Percentiles rank a stretch among this genome's conserved stretches.
These are phyloP conservation scores for Argentina silus DNA, from an alignment of 2,797 vertebrate species.

Conservation along the genomic window DNA sequence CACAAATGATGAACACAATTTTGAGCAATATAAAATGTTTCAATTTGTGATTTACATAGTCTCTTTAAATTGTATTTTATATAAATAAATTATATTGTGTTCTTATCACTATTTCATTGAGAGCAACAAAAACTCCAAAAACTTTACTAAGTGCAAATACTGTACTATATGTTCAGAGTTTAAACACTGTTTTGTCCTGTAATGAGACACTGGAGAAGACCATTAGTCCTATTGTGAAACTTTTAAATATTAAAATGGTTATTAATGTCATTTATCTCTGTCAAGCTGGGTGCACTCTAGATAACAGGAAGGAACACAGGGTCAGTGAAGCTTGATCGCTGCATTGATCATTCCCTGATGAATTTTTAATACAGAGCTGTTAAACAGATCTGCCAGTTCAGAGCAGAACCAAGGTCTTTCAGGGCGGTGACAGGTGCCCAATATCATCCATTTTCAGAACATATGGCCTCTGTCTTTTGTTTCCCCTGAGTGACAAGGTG, in stretches of 20 bases:
- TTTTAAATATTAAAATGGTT: slow-evolving; percentile 58
- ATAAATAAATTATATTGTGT: background rate
- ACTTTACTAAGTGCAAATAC: background rate
- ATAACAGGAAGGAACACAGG: slow-evolving; percentile 43
- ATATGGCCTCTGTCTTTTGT: slow-evolving; percentile 38
- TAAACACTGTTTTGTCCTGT: slow-evolving; percentile 7
- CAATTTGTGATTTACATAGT: background rate
- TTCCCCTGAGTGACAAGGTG: slow-evolving; percentile 32
- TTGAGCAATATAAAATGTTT: too few relatives aligned
- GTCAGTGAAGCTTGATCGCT: slow-evolving; percentile 40
- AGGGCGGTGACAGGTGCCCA: slow-evolving; percentile 33
- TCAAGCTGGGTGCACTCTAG: slow-evolving; percentile 25
- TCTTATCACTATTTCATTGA: background rate
- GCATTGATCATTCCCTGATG: slow-evolving; percentile 54
- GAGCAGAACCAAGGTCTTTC: slow-evolving; percentile 47
- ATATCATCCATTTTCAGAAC: slow-evolving; percentile 39
- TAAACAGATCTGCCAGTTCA: slow-evolving; percentile 45
- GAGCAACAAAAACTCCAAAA: background rate
- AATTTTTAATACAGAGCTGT: slow-evolving; percentile 54
- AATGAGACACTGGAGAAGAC: slow-evolving; percentile 22
- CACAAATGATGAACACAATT: too few relatives aligned
- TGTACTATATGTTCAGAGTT: background rate
- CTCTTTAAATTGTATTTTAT: background rate
- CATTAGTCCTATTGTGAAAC: slow-evolving; percentile 34
- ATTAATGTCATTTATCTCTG: slow-evolving; percentile 54